These are phyloP conservation scores for Leptobrachium ailaonicum DNA, from an alignment of 2,113 vertebrate genomes.

Conservation along the genomic window DNA sequence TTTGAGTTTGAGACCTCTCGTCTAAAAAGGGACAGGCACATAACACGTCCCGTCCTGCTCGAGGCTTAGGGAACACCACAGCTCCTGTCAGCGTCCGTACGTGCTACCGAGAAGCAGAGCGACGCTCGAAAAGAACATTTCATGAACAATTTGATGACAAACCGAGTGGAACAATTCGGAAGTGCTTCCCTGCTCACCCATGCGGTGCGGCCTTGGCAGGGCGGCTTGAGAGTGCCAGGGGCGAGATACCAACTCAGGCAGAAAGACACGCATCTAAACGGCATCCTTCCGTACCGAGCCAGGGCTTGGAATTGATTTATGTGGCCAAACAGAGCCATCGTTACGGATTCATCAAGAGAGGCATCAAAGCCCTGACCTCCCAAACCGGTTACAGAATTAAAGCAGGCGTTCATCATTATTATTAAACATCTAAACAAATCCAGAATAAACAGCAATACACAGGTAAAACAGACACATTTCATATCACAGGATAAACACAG, in stretches of 20 bases:
- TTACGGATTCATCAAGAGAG: background rate
- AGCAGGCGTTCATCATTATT: no score
- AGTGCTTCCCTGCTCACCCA: background rate
- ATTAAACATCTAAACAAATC: no score
- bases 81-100: background rate
- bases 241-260: slow-evolving; percentile 13
- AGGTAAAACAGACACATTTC: no score
- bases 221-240: background rate
- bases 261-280: slow-evolving; percentile 4
- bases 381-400: no score
- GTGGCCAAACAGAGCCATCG: slow-evolving; percentile 16
- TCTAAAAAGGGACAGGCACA: no score
- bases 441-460: no score
- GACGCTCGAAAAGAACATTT: background rate
- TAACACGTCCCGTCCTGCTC: background rate
- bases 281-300: background rate
- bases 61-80: background rate
- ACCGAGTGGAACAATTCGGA: slow-evolving; percentile 28
- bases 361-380: slow-evolving; percentile 3
- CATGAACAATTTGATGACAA: slow-evolving; percentile 34
- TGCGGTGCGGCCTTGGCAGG: slow-evolving; percentile 5
- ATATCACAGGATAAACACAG: no score
- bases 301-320: slow-evolving; percentile 6
- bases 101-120: background rate
- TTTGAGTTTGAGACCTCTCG: no score